These are phyloP conservation scores for Cirrhinus mrigala DNA, from an alignment of 2,797 vertebrate genomes.

Conservation along the genomic window DNA sequence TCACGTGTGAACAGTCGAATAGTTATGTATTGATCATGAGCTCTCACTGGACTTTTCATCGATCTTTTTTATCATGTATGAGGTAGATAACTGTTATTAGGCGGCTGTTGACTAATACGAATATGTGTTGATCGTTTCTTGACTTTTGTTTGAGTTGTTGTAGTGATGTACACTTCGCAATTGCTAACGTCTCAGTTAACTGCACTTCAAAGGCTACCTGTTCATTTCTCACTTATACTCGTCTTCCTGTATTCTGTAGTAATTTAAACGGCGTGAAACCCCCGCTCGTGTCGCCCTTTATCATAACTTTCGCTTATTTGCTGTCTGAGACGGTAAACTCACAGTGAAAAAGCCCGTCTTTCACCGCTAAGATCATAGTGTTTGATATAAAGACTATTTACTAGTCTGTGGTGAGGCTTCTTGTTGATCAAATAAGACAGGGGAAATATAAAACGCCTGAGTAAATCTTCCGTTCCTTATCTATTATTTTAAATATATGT, in stretches of 20 bases:
- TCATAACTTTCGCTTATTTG: slow-evolving; percentile 24
- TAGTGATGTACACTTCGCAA: slow-evolving; percentile 9
- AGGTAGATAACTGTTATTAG: neutral
- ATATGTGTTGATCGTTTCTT: slow-evolving; percentile 9
- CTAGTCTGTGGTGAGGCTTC: neutral
- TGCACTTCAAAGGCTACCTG: neutral
- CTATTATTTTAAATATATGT: neutral
- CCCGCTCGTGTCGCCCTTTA: neutral
- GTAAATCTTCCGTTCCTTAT: neutral
- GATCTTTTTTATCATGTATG: neutral
- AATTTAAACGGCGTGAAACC: neutral
- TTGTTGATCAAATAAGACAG: neutral
- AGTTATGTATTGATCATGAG: slow-evolving; percentile 37
- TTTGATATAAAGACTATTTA: neutral
- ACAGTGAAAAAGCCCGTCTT: neutral
- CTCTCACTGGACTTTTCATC: slow-evolving; percentile 18
- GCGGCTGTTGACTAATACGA: neutral
- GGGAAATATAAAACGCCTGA: neutral
- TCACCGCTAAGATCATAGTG: slow-evolving; percentile 1
- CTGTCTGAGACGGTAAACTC: neutral
- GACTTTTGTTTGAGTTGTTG: slow-evolving; percentile 16
- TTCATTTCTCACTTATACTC: slow-evolving; percentile 13
- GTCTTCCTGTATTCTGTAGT: neutral
- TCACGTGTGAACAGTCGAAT: slow-evolving; percentile 35
- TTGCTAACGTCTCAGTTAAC: slow-evolving; percentile 7